Evolutionary conservation across 2,797 vertebrate genomes (phyloP).

Genomic region (Coreius guichenoti): DNA sequence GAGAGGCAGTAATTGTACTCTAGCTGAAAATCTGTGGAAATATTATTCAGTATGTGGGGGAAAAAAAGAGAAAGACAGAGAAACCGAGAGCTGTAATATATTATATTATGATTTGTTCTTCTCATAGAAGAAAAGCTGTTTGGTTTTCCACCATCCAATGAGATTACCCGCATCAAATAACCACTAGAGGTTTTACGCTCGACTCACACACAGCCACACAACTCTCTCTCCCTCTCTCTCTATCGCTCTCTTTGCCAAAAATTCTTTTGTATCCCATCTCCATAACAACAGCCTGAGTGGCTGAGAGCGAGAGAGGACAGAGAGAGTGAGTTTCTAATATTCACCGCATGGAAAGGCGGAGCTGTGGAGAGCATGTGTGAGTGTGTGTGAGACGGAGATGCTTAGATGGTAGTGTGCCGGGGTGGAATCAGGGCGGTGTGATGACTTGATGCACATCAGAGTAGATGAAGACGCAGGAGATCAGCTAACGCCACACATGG

Average conservation of each 20-base stretch:
- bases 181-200: constrained; percentile 32
- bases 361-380: constrained; percentile 14
- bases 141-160: constrained; percentile 59
- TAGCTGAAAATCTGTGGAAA: neutral
- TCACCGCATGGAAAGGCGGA: constrained; percentile 56
- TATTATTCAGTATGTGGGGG: neutral
- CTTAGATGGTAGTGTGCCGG: constrained; percentile 48
- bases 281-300: constrained; percentile 83
- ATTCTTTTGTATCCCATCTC: constrained; percentile 82
- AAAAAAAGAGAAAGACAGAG: neutral
- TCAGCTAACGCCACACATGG: constrained; percentile 53
- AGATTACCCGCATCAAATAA: constrained; percentile 66
- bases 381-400: constrained; percentile 43
- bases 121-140: constrained; percentile 54
- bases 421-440: constrained; percentile 42
- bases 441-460: constrained; percentile 53
- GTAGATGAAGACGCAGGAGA: constrained; percentile 45
- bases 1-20: neutral
- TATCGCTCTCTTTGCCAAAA: constrained; percentile 65
- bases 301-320: constrained; percentile 48
- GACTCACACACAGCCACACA: constrained; percentile 34
- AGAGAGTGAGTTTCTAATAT: constrained; percentile 63
- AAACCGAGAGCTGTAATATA: constrained; percentile 5
- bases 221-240: constrained; percentile 66
- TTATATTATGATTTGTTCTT: constrained; percentile 39